Evolutionary conservation across 2,113 vertebrate genomes (phyloP).

Genomic region (Paradisaea rubra): DNA sequence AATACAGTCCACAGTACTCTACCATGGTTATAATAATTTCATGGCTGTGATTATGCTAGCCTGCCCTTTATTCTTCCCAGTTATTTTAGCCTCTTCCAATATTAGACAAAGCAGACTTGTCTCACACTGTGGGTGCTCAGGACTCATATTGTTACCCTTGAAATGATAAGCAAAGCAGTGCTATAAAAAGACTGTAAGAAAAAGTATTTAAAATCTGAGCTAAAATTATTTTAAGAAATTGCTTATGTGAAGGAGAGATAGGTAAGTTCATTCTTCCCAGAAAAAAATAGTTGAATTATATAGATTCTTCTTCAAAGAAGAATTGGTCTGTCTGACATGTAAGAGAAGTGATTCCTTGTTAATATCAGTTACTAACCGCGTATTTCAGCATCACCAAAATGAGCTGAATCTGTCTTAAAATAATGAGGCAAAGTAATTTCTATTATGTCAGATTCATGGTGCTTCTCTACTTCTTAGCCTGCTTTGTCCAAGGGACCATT

Average conservation of each 20-base stretch:
- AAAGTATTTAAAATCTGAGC: background rate
- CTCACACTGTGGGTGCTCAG: background rate
- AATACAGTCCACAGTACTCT: background rate
- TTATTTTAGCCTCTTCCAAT: conserved; percentile 3
- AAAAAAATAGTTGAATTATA: background rate
- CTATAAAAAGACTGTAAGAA: background rate
- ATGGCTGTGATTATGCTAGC: background rate
- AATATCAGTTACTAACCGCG: background rate
- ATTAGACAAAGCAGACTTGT: background rate
- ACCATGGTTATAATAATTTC: background rate
- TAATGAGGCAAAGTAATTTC: background rate
- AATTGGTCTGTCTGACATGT: background rate
- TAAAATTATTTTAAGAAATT: background rate
- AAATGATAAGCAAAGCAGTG: background rate
- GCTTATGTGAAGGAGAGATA: background rate
- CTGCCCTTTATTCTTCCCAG: background rate
- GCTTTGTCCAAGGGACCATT: background rate
- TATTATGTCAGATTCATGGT: background rate
- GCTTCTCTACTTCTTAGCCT: background rate
- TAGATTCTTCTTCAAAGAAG: background rate
- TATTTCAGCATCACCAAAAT: background rate
- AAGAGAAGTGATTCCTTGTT: background rate
- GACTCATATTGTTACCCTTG: background rate
- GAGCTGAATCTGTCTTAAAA: background rate
- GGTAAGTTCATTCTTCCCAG: background rate